phyloP scores from a whole-genome alignment of 1,140 invertebrate species.

The Yoshiicerus persimilis region DNA sequence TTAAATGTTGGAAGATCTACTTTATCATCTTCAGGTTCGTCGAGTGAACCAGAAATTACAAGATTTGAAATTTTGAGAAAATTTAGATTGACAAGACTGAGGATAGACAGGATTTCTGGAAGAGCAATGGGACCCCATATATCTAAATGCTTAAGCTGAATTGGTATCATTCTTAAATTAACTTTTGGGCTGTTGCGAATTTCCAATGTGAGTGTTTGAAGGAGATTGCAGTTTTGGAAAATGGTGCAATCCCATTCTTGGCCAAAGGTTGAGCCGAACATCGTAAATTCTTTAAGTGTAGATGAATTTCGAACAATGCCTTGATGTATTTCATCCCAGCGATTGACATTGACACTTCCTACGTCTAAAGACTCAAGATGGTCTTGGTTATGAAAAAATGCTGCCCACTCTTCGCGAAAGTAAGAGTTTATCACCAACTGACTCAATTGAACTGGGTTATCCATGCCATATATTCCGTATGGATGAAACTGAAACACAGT shows the following conservation, averaged over 20 bases:
- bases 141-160: not conserved
- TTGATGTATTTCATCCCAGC: constrained; percentile 14
- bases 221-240: not conserved
- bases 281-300: constrained; percentile 5
- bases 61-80: constrained; percentile 24
- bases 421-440: constrained; percentile 24
- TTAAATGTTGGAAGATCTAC: constrained; percentile 1
- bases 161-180: constrained; percentile 23
- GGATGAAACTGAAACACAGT: constrained; percentile 23
- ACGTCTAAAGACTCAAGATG: constrained; percentile 3
- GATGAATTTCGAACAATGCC: not conserved
- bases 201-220: not conserved
- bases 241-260: constrained; percentile 32
- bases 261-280: constrained; percentile 25
- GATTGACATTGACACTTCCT: constrained; percentile 25
- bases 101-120: constrained; percentile 4
- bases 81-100: not conserved
- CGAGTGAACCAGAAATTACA: constrained; percentile 11
- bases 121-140: constrained; percentile 24
- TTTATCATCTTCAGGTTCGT: constrained; percentile 27
- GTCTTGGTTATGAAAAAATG: constrained; percentile 19
- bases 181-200: constrained; percentile 35
- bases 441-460: constrained; percentile 2
- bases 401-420: constrained; percentile 32
- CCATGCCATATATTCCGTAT: not conserved